Percentiles rank a stretch among this genome's conserved stretches.
Conservation (phyloP, 2,888 invertebrate genomes). For the Lacanobia oleracea region DNA sequence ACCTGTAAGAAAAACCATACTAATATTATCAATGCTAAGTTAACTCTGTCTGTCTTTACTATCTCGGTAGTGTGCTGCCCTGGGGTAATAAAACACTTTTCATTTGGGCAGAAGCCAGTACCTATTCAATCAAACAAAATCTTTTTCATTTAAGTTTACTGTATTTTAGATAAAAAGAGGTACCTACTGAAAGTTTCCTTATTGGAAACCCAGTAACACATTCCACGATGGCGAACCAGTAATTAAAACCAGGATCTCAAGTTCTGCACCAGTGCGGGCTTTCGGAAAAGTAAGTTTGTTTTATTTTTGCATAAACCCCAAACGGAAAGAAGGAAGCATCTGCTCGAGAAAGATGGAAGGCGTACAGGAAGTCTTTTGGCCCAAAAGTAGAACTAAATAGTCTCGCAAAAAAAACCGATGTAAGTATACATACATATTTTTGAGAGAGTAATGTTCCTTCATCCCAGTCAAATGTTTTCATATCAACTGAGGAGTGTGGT, state of each 20-base stretch:
- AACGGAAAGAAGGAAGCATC: too few species aligned
- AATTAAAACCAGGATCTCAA: neutral
- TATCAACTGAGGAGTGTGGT: slow-evolving; percentile 84
- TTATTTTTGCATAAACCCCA: too few species aligned
- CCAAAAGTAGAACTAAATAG: neutral
- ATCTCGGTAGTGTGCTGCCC: too few species aligned
- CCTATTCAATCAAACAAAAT: too few species aligned
- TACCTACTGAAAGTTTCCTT: neutral
- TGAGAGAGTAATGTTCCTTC: slow-evolving; percentile 82
- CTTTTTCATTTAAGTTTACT: neutral
- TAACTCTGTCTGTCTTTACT: too few species aligned
- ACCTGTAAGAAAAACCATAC: slow-evolving; percentile 73
- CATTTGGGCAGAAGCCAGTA: too few species aligned
- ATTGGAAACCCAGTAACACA: slow-evolving; percentile 4
- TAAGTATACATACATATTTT: slow-evolving; percentile 84
- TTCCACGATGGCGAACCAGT: neutral
- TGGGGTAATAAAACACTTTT: too few species aligned
- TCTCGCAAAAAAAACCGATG: neutral
- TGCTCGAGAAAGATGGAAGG: neutral
- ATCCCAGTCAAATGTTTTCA: slow-evolving; percentile 89
- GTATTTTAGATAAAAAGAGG: neutral
- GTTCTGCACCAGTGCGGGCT: too few species aligned
- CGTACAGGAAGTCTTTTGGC: neutral
- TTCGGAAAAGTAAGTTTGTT: too few species aligned
- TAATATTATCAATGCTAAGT: too few species aligned